Evolutionary conservation across 1,140 invertebrate species (phyloP).

Genomic region (Cecropterus lyciades): DNA sequence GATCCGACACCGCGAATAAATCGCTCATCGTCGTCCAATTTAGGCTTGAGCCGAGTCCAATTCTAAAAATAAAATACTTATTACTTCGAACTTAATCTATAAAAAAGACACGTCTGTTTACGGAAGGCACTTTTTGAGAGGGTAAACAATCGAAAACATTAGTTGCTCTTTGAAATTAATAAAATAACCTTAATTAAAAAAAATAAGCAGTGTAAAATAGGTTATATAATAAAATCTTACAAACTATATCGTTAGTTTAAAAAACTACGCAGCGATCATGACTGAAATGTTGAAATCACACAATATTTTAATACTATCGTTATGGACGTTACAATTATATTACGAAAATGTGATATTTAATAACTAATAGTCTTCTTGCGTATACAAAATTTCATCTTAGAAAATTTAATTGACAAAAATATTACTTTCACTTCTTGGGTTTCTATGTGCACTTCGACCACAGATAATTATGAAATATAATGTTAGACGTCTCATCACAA

Average conservation of each 20-base stretch:
- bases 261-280: slow-evolving; percentile 10
- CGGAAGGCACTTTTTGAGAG: slow-evolving; percentile 42
- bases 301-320: slow-evolving; percentile 5
- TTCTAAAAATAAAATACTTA: slow-evolving; percentile 33
- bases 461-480: slow-evolving; percentile 18
- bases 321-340: slow-evolving; percentile 20
- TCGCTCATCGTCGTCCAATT: slow-evolving; percentile 2
- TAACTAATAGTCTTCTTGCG: slow-evolving; percentile 28
- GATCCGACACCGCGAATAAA: not conserved
- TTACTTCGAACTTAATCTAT: slow-evolving; percentile 36
- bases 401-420: slow-evolving; percentile 29
- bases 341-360: slow-evolving; percentile 15
- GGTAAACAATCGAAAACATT: slow-evolving; percentile 27
- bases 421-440: slow-evolving; percentile 2
- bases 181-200: not conserved
- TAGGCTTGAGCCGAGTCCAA: not conserved
- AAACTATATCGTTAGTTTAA: slow-evolving; percentile 11
- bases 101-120: slow-evolving; percentile 35
- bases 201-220: not conserved
- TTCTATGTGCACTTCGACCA: slow-evolving; percentile 9
- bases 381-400: slow-evolving; percentile 25
- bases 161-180: slow-evolving; percentile 13
- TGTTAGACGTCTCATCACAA: slow-evolving; percentile 31
- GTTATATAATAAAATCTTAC: slow-evolving; percentile 5
- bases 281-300: slow-evolving; percentile 13